These are phyloP conservation scores for Microtus agrestis DNA, from an alignment of 2,797 vertebrate genomes.

Conservation along the genomic window DNA sequence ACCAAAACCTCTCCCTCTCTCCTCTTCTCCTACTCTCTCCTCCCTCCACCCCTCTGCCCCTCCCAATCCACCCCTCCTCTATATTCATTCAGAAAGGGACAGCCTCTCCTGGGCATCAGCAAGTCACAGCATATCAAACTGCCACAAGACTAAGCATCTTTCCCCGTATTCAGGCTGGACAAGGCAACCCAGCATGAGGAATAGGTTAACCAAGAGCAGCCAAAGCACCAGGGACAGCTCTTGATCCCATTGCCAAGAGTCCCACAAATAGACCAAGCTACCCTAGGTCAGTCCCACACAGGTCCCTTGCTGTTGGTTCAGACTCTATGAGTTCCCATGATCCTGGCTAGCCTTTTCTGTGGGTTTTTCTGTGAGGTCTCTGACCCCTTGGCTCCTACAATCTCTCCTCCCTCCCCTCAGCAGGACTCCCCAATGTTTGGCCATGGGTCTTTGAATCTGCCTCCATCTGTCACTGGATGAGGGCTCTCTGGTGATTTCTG, in stretches of 20 bases:
- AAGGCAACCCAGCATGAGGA: neutral
- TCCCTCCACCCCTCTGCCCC: neutral
- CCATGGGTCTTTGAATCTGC: neutral
- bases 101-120: neutral
- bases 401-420: neutral
- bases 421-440: neutral
- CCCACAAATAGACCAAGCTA: neutral
- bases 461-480: neutral
- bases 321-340: neutral
- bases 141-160: neutral
- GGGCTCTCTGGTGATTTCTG: neutral
- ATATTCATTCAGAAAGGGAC: neutral
- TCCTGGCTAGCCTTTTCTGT: neutral
- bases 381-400: neutral
- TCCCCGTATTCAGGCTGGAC: neutral
- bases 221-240: neutral
- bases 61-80: neutral
- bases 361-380: neutral
- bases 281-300: neutral
- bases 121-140: neutral
- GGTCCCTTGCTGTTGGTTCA: neutral
- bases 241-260: neutral
- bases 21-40: neutral
- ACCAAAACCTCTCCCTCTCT: neutral
- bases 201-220: neutral